These are phyloP conservation scores for Odontothrips loti DNA, from an alignment of 2,888 invertebrate genomes.

Conservation along the genomic window DNA sequence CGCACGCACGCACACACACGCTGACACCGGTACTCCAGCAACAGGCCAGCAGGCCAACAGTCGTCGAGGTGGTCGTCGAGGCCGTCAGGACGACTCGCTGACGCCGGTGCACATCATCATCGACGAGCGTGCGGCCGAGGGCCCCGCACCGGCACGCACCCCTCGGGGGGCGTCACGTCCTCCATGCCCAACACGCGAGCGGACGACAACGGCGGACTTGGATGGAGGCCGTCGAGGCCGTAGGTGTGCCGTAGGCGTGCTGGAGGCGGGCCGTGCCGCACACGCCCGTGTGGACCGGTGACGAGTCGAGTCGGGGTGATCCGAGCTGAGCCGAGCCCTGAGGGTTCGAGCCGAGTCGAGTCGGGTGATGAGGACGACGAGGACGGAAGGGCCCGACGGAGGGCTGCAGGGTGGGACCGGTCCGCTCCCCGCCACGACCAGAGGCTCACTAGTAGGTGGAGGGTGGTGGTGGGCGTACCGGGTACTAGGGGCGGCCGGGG, in stretches of 20 bases:
- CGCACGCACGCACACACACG: neutral
- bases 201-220: neutral
- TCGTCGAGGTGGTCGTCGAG: too few relatives aligned
- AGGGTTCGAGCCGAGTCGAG: neutral
- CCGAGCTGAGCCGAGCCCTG: neutral
- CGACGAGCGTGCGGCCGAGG: too few relatives aligned
- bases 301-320: neutral
- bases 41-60: neutral
- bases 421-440: slow-evolving; percentile 10
- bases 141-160: too few relatives aligned
- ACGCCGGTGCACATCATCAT: neutral
- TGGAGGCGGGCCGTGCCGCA: neutral
- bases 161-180: too few relatives aligned
- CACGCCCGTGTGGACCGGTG: too few relatives aligned
- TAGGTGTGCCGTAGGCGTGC: neutral
- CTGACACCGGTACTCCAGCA: neutral
- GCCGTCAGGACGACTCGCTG: neutral
- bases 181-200: neutral
- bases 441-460: neutral
- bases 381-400: neutral
- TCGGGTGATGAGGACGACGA: neutral
- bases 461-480: slow-evolving; percentile 15
- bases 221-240: neutral
- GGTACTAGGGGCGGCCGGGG: neutral
- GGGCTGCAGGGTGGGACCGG: neutral